Percentiles rank a stretch among this genome's conserved stretches.
These are phyloP conservation scores for Aethes cnicana DNA, from an alignment of 2,888 invertebrate species.

Conservation along the genomic window DNA sequence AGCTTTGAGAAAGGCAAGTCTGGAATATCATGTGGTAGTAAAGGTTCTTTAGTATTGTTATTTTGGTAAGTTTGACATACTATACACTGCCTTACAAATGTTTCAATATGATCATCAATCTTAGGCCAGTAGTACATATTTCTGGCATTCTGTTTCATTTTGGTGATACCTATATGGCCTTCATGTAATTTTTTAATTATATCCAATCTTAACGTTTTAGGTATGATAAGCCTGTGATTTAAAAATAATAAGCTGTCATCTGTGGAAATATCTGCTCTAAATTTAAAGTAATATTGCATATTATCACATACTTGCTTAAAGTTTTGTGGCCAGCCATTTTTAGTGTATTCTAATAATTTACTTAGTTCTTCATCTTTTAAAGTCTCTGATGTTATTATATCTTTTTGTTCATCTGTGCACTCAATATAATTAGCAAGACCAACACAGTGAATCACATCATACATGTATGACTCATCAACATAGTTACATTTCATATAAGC, in stretches of 20 bases:
- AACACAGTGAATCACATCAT: no score
- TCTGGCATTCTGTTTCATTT: conserved; percentile 41
- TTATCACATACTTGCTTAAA: conserved; percentile 25
- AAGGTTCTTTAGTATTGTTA: conserved; percentile 33
- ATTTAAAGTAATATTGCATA: conserved; percentile 29
- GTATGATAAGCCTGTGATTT: conserved; percentile 31
- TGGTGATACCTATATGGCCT: conserved; percentile 43
- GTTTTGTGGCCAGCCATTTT: conserved; percentile 31
- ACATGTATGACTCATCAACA: no score
- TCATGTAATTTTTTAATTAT: no score
- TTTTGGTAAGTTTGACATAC: conserved; percentile 37
- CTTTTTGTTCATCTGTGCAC: no score
- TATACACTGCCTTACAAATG: conserved; percentile 33
- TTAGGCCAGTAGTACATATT: conserved; percentile 46
- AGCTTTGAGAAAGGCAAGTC: conserved; percentile 34
- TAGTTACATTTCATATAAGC: no score
- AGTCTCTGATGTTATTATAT: conserved; percentile 25
- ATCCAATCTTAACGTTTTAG: conserved; percentile 29
- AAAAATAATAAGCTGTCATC: conserved; percentile 32
- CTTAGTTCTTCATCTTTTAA: conserved; percentile 25
- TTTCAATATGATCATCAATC: conserved; percentile 42
- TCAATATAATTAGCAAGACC: no score
- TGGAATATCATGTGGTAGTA: conserved; percentile 30
- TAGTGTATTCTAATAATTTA: conserved; percentile 14
- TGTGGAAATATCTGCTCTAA: conserved; percentile 18